phyloP scores from a whole-genome alignment of 2,797 vertebrate genomes.

The Gymnothorax reevesii region DNA sequence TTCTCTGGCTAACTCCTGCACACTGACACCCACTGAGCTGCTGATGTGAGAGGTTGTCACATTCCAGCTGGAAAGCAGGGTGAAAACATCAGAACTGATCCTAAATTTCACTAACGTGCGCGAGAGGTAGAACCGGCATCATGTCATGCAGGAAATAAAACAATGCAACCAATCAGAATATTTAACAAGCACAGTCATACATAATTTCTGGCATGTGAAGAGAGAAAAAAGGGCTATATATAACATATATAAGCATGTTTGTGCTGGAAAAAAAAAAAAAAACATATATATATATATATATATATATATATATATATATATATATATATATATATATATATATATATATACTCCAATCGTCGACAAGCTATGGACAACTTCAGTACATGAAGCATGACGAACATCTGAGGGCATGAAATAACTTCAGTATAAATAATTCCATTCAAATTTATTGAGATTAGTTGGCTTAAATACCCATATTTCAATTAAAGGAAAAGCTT shows the following conservation, averaged over 20 bases:
- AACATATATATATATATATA: no score
- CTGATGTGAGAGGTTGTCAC: background rate
- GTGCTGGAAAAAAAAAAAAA: background rate
- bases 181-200: background rate
- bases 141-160: background rate
- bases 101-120: background rate
- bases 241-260: background rate
- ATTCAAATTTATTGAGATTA: constrained; percentile 17
- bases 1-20: background rate
- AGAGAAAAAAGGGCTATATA: background rate
- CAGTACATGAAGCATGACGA: background rate
- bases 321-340: no score
- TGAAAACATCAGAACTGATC: background rate
- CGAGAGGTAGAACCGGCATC: background rate
- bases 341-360: background rate
- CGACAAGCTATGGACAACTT: background rate
- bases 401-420: background rate
- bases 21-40: constrained; percentile 1
- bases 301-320: background rate
- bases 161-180: constrained; percentile 10
- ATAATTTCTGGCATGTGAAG: background rate
- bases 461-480: constrained; percentile 17
- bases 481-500: constrained; percentile 15
- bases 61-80: background rate
- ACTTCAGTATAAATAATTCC: background rate